Percentiles rank a stretch among this genome's conserved stretches.
Conservation (phyloP, 1,140 invertebrate species). For the Acromyrmex echinatior region DNA sequence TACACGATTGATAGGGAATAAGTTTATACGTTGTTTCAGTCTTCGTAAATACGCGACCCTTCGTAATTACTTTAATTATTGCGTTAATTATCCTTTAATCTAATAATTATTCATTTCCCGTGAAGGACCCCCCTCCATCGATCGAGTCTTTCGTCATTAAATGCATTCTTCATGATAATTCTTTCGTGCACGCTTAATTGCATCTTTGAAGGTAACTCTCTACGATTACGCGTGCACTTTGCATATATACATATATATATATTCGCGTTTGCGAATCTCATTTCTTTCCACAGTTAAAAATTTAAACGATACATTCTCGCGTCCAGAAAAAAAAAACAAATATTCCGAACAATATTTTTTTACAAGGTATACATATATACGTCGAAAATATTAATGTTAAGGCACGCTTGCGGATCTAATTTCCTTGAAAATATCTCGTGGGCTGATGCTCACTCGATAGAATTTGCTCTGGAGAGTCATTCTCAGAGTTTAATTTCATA, state of each 20-base stretch:
- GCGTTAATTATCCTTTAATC: slow-evolving; percentile 56
- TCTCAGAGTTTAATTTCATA: neutral
- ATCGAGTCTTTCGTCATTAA: slow-evolving; percentile 65
- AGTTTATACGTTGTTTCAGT: slow-evolving; percentile 57
- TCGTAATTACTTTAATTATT: slow-evolving; percentile 50
- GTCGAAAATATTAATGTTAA: slow-evolving; percentile 60
- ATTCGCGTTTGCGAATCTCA: slow-evolving; percentile 36
- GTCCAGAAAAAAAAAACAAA: slow-evolving; percentile 49
- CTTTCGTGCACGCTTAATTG: slow-evolving; percentile 48
- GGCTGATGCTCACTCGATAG: slow-evolving; percentile 13
- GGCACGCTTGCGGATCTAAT: slow-evolving; percentile 52
- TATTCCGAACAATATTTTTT: slow-evolving; percentile 61
- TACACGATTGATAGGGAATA: slow-evolving; percentile 53
- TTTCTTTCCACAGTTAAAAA: slow-evolving; percentile 42
- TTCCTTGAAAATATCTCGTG: slow-evolving; percentile 23
- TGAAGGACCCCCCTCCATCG: slow-evolving; percentile 68
- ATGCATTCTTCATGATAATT: slow-evolving; percentile 56
- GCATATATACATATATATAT: slow-evolving; percentile 12
- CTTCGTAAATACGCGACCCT: slow-evolving; percentile 37
- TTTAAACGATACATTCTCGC: slow-evolving; percentile 54
- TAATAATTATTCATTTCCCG: slow-evolving; percentile 57
- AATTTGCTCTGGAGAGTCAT: neutral
- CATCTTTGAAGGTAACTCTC: slow-evolving; percentile 29
- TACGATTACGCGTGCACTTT: slow-evolving; percentile 48
- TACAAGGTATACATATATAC: slow-evolving; percentile 53